Evolutionary conservation across 2,797 vertebrate genomes (phyloP).

Genomic region (Caiman crocodilus): DNA sequence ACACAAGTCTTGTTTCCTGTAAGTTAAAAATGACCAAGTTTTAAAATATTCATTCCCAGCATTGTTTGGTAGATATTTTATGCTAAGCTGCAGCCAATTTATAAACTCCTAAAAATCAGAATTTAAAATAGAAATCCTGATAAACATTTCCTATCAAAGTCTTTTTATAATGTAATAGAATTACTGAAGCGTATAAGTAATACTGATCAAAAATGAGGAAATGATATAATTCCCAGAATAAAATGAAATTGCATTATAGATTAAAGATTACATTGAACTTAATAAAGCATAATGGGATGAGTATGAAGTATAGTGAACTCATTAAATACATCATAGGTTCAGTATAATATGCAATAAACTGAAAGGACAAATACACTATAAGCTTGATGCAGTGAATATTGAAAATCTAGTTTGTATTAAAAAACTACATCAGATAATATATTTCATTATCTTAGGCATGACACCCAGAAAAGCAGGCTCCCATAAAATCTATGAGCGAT

Average conservation of each 20-base stretch:
- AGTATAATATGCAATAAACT: slow-evolving; percentile 37
- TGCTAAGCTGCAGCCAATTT: slow-evolving; percentile 12
- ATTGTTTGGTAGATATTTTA: slow-evolving; percentile 1
- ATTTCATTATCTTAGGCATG: background rate
- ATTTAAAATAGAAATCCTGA: slow-evolving; percentile 37
- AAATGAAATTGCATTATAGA: slow-evolving; percentile 45
- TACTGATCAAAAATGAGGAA: background rate
- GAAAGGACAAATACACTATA: slow-evolving; percentile 14
- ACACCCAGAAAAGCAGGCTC: background rate
- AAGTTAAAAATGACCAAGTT: background rate
- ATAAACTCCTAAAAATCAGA: background rate
- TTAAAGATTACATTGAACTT: slow-evolving; percentile 44
- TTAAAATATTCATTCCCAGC: slow-evolving; percentile 20
- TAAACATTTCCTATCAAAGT: slow-evolving; percentile 19
- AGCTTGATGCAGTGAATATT: slow-evolving; percentile 24
- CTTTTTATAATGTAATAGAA: slow-evolving; percentile 15
- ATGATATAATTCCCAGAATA: slow-evolving; percentile 1
- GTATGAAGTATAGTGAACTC: slow-evolving; percentile 43
- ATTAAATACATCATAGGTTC: slow-evolving; percentile 42
- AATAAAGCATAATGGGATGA: slow-evolving; percentile 44
- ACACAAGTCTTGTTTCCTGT: background rate
- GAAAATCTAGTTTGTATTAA: slow-evolving; percentile 29
- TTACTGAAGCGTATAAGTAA: slow-evolving; percentile 11
- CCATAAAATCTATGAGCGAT: background rate
- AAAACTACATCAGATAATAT: slow-evolving; percentile 28